phyloP scores from a whole-genome alignment of 2,797 vertebrate genomes.

The Crocodylus rhombifer region DNA sequence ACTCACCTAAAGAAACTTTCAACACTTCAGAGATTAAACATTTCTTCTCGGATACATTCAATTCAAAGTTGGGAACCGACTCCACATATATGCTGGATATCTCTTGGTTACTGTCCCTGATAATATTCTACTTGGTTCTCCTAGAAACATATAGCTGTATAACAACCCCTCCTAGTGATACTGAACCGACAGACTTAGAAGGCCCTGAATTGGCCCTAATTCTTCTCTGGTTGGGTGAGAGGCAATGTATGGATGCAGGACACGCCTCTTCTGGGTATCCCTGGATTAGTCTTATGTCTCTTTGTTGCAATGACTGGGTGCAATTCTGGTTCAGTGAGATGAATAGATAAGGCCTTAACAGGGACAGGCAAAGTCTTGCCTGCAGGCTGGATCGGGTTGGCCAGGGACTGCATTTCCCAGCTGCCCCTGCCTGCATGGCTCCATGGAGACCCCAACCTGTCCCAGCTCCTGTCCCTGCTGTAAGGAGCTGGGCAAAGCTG shows the following conservation, averaged over 20 bases:
- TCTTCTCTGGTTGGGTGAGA: neutral
- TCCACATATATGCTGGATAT: neutral
- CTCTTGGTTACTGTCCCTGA: neutral
- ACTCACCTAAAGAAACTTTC: neutral
- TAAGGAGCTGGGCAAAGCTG: no score
- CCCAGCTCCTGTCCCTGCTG: no score
- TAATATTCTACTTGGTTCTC: neutral
- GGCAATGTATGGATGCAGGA: neutral
- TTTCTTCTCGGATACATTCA: neutral
- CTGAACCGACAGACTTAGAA: neutral
- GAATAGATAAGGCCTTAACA: no score
- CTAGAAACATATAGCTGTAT: neutral
- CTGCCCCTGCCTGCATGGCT: no score
- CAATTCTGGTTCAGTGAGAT: no score
- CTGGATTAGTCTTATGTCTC: neutral
- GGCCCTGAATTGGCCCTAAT: neutral
- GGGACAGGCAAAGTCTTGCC: no score
- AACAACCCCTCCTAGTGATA: neutral
- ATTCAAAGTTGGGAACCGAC: neutral
- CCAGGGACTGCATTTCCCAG: no score
- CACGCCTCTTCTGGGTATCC: neutral
- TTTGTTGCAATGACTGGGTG: neutral
- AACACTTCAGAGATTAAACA: neutral
- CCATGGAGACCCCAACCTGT: no score
- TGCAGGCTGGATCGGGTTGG: no score